phyloP scores from a whole-genome alignment of 2,113 vertebrate genomes.

The Halcyon senegalensis region DNA sequence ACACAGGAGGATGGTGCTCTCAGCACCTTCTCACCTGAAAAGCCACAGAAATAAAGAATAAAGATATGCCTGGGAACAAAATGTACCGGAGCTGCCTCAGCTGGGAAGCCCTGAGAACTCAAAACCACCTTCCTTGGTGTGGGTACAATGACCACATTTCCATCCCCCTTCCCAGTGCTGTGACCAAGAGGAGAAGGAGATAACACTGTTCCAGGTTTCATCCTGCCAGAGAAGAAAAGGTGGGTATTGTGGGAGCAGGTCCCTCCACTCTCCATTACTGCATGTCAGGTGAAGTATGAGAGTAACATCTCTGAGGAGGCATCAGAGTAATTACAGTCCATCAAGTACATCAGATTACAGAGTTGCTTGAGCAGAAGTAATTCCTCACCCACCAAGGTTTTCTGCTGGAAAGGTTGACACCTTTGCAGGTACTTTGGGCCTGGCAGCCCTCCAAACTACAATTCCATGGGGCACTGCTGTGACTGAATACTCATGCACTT shows the following conservation, averaged over 20 bases:
- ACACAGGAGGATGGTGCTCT: neutral
- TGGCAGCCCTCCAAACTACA: neutral
- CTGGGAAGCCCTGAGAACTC: neutral
- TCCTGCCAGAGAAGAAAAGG: neutral
- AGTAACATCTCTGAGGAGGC: neutral
- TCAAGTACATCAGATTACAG: rapidly evolving
- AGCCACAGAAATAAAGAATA: neutral
- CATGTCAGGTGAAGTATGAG: neutral
- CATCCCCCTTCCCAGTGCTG: neutral
- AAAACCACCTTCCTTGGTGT: neutral
- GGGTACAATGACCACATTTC: rapidly evolving
- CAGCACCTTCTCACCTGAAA: neutral
- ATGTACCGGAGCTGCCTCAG: neutral
- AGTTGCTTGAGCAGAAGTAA: neutral
- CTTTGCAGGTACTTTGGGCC: neutral
- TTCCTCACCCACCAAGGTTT: neutral
- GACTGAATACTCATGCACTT: neutral
- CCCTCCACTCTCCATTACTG: neutral
- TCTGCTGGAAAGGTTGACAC: neutral
- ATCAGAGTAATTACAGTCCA: neutral
- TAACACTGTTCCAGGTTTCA: neutral
- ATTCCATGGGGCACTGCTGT: neutral
- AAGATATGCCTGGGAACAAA: neutral
- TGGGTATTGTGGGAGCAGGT: rapidly evolving
- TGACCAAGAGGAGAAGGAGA: neutral